These are phyloP conservation scores for Panonychus citri DNA, from an alignment of 1,140 invertebrate species.

Conservation along the genomic window DNA sequence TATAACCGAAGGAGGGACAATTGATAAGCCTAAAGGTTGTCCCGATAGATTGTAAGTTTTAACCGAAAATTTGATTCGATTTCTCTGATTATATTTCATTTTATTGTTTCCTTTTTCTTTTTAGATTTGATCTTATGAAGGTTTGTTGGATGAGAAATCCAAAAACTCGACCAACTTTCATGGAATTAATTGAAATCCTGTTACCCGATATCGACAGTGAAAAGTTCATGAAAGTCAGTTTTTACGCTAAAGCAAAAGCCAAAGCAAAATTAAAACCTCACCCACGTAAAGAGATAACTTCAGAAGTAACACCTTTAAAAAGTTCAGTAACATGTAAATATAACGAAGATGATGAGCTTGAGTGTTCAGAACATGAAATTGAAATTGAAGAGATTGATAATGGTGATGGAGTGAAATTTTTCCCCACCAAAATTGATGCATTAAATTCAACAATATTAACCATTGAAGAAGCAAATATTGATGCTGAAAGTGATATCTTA, in stretches of 20 bases:
- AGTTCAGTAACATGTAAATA: not conserved
- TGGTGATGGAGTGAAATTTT: too few relatives aligned
- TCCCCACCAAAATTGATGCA: too few relatives aligned
- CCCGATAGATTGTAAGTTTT: slow-evolving; percentile 45
- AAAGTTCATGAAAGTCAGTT: slow-evolving; percentile 23
- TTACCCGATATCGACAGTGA: slow-evolving; percentile 14
- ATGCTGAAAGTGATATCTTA: not conserved
- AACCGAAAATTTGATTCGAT: not conserved
- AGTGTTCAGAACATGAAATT: too few relatives aligned
- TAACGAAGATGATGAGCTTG: not conserved
- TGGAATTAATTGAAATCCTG: slow-evolving; percentile 37
- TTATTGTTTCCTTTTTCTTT: slow-evolving; percentile 4
- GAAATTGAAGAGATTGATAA: too few relatives aligned
- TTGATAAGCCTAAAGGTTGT: slow-evolving; percentile 81
- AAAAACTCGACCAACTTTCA: slow-evolving; percentile 50
- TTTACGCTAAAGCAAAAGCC: slow-evolving; percentile 16
- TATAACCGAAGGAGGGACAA: slow-evolving; percentile 67
- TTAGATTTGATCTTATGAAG: slow-evolving; percentile 56
- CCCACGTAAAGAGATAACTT: not conserved
- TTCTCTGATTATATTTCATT: slow-evolving; percentile 3
- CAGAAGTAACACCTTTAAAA: not conserved
- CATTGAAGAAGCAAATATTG: not conserved
- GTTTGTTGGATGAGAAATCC: slow-evolving; percentile 63
- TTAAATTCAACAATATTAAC: too few relatives aligned
- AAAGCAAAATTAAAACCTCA: not conserved